Evolutionary conservation across 2,888 invertebrate genomes (phyloP), one percentile per base, ranked within the genome.

Genomic region (Caenorhabditis imperialis): DNA sequence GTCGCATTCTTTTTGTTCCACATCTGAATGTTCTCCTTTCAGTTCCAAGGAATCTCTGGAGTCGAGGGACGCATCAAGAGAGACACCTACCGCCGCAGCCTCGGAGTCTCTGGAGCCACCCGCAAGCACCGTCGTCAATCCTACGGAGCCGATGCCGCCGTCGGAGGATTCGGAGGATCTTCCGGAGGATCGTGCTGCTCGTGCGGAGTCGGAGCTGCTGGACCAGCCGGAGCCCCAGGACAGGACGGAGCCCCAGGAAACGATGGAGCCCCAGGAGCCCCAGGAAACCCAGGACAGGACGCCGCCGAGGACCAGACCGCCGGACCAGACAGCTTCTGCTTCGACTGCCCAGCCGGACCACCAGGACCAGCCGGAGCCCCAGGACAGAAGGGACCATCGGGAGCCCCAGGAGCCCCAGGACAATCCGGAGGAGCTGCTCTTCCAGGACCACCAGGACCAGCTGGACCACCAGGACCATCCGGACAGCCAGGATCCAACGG

Each of bases 161-260:
- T 78, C 18, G 78, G 69, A 54, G 67, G 61, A 55, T 69, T 62
- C 62, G 62, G 70, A 35, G 72, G 72, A 51, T 72, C 75, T 27
- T 55, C 75, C 42, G 79, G 69, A 54, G 76, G 76, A 65, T 60
- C 63, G 35, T 81, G 81, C 72, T 77, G 77, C 73, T 77, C 77
- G 22, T 81, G 81, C 71, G 81, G 81, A 72, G 61, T 67, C 37
- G 81, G 81, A 73, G 72, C 53, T 33, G 75, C 77, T 40, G 75
- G 75, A 40, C 71, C 75, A 37, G 47, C 75, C n/a, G 75, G 75
- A 57, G 47, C 62, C n/a, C 75, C 75, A 42, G 75, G 75, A 50
- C 62, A 58, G 35, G 75, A 75, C 22, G 75, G 75, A 63, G 55
- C 55, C 38, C 54, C 69, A 33, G 74, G 74, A 69, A 67, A 74